Conservation (phyloP, 1,140 invertebrate species). For the Conus ventricosus region DNA sequence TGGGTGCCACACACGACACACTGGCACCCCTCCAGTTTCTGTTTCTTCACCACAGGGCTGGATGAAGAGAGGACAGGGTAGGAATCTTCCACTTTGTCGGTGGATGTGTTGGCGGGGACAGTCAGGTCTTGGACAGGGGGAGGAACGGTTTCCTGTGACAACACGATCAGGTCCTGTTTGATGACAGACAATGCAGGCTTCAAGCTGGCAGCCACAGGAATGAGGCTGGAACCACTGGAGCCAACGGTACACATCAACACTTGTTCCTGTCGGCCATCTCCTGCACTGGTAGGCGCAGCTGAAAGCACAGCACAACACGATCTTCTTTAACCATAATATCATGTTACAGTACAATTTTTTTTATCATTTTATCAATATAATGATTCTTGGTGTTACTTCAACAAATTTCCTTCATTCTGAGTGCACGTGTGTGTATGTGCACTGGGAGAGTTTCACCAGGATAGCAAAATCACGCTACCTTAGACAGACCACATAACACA, state of each 20-base stretch:
- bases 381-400: too few species aligned
- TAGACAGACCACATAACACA: too few species aligned
- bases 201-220: neutral
- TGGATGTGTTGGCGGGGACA: neutral
- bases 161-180: too few species aligned
- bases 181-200: too few species aligned
- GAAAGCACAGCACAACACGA: conserved; percentile 27
- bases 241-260: neutral
- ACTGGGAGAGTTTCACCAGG: too few species aligned
- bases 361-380: too few species aligned
- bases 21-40: neutral
- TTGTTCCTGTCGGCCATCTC: neutral
- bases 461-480: too few species aligned
- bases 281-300: neutral
- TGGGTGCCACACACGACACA: conserved; percentile 27
- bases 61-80: neutral
- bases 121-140: neutral
- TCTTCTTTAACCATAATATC: neutral
- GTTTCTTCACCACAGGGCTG: neutral
- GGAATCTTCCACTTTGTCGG: neutral
- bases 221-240: neutral
- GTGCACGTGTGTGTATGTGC: too few species aligned
- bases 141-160: neutral
- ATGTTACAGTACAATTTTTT: neutral
- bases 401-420: too few species aligned